These are phyloP conservation scores for Helarctos malayanus DNA, from an alignment of 2,797 vertebrate species.

Conservation along the genomic window DNA sequence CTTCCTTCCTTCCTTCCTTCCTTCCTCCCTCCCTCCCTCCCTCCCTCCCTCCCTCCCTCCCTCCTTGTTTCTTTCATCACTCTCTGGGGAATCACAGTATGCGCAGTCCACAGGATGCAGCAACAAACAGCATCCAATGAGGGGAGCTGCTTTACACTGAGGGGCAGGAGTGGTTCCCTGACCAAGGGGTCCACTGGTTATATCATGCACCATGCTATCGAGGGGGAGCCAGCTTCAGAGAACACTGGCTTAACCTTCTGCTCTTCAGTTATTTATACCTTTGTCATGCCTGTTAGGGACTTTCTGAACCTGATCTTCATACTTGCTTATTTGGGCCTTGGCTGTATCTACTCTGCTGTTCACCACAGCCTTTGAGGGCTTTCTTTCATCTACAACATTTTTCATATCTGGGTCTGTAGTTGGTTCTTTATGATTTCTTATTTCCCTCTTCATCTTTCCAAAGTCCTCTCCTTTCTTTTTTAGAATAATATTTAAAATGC, in stretches of 20 bases:
- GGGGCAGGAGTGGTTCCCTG: neutral
- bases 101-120: neutral
- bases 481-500: neutral
- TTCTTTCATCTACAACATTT: neutral
- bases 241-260: neutral
- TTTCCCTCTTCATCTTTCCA: neutral
- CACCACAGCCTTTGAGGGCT: neutral
- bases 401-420: neutral
- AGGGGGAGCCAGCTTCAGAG: neutral
- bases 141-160: neutral
- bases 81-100: neutral
- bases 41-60: neutral
- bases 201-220: neutral
- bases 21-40: neutral
- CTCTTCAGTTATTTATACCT: neutral
- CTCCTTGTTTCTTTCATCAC: neutral
- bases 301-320: neutral
- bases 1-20: neutral
- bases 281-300: neutral
- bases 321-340: neutral
- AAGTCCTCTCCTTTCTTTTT: neutral
- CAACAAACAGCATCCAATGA: neutral
- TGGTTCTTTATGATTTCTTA: neutral
- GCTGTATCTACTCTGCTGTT: neutral
- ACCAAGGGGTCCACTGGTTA: neutral